phyloP scores from a whole-genome alignment of 2,113 vertebrate genomes.

The Platysteira castanea region DNA sequence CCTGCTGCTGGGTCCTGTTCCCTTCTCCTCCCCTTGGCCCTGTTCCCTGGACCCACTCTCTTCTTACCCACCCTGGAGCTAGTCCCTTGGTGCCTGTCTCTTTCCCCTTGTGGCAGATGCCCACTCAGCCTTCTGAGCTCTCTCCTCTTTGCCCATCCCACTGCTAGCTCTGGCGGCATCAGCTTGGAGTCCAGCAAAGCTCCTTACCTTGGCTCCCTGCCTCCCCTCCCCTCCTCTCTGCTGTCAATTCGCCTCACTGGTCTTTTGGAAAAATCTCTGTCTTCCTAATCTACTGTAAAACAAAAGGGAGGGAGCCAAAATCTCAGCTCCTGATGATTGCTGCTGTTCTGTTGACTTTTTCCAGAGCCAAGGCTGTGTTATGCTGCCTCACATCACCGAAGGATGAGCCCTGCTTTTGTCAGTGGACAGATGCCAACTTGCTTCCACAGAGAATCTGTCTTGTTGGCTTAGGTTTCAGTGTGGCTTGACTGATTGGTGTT shows the following conservation, averaged over 20 bases:
- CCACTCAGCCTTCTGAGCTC: neutral
- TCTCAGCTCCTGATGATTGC: neutral
- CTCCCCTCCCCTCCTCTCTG: neutral
- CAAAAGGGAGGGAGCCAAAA: neutral
- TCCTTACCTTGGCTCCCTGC: neutral
- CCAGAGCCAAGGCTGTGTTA: neutral
- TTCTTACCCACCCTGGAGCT: neutral
- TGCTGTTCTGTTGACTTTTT: neutral
- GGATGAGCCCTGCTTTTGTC: neutral
- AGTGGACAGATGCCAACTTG: neutral
- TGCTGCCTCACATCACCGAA: neutral
- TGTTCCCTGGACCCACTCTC: accelerated
- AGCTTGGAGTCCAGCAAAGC: neutral
- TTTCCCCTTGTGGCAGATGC: neutral
- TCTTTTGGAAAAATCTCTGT: neutral
- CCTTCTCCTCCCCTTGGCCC: neutral
- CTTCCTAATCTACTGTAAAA: conserved; percentile 2
- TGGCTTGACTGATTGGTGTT: neutral
- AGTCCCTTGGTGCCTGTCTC: neutral
- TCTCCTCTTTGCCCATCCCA: neutral
- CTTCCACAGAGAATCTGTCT: neutral
- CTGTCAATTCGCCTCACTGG: neutral
- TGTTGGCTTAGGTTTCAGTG: neutral
- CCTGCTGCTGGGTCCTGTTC: neutral
- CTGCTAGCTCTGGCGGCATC: neutral